Evolutionary conservation across 2,888 invertebrate genomes (phyloP).

Genomic region (Tolmerus cingulatus): DNA sequence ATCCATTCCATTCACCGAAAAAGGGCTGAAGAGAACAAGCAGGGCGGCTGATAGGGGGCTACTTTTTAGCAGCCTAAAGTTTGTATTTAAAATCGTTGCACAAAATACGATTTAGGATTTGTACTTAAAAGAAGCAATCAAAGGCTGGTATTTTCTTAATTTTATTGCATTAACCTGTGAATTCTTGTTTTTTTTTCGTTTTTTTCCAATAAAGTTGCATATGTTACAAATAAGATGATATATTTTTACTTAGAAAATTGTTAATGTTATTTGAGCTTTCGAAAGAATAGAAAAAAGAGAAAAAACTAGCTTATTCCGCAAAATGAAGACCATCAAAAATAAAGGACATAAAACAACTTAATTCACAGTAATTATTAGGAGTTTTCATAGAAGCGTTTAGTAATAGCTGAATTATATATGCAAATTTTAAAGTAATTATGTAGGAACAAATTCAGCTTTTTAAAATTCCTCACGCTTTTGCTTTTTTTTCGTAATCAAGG

Average conservation of each 20-base stretch:
- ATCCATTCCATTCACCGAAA: slow-evolving; percentile 57
- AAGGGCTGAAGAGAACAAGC: slow-evolving; percentile 49
- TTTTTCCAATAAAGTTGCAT: not conserved
- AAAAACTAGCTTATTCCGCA: too few species aligned
- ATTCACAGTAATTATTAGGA: too few species aligned
- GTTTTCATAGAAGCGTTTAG: too few species aligned
- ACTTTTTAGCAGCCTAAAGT: not conserved
- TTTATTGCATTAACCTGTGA: not conserved
- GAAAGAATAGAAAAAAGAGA: not conserved
- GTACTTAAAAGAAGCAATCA: slow-evolving; percentile 16
- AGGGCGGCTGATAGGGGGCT: slow-evolving; percentile 7
- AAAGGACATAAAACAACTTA: too few species aligned
- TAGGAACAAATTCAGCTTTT: too few species aligned
- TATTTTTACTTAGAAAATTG: not conserved
- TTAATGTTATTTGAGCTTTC: not conserved
- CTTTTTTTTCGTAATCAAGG: not conserved
- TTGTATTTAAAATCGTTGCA: not conserved
- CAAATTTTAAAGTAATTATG: too few species aligned
- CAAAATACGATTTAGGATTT: not conserved
- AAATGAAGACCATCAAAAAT: too few species aligned
- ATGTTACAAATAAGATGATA: not conserved
- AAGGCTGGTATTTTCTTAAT: slow-evolving; percentile 15
- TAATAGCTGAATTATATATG: not conserved
- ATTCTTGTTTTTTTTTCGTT: not conserved
- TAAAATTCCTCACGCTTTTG: not conserved